Evolutionary conservation across 1,140 invertebrate species (phyloP), one percentile per base, ranked within the genome.

Genomic region (Apis florea): DNA sequence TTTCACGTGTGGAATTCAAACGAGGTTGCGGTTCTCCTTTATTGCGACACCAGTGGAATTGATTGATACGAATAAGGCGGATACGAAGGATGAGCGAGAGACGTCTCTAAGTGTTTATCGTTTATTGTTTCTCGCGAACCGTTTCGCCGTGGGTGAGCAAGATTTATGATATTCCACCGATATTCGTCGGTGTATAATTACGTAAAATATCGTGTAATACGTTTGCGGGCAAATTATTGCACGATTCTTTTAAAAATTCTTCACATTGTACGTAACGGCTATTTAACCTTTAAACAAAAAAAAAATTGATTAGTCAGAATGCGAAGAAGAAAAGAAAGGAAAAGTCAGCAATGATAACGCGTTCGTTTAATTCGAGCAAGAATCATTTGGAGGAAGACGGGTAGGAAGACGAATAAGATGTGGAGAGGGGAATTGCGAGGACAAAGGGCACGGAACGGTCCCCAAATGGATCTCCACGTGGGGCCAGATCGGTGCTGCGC

Each of bases 401-500:
- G 51, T 15, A 63, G 17, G 31, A 83, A 84, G 78, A 82, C 85
- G 71, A 82, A 86, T 63, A 79, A 79, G 79, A 40, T 59, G 31
- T 5, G 31, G 31, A 5, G 31, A 47, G 75, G 49, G 59, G 69
- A 56, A 79, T 85, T 54, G 73, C 73, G 72, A 79, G 85, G 84
- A 87, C 84, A 83, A 87, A 83, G 76, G 68, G 58, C 79, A 74
- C 21, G 72, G 61, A 56, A 64, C 21, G 76, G 66, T 88, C 68
- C 66, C 49, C 66, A 69, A 85, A 72, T 56, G 81, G 66, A 76
- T 87, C 85, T 85, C 87, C 83, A 89, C 87, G 88, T 89, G 88
- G 82, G 83, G 82, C 64, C 86, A 75, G 56, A 85, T 88, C 83
- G 69, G 79, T 82, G 88, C 89, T 68, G 74, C 17, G 83, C 79